Evolutionary conservation across 2,113 vertebrate species (phyloP), one percentile per base, ranked within the genome.

Genomic region (Pachyramphus minor): DNA sequence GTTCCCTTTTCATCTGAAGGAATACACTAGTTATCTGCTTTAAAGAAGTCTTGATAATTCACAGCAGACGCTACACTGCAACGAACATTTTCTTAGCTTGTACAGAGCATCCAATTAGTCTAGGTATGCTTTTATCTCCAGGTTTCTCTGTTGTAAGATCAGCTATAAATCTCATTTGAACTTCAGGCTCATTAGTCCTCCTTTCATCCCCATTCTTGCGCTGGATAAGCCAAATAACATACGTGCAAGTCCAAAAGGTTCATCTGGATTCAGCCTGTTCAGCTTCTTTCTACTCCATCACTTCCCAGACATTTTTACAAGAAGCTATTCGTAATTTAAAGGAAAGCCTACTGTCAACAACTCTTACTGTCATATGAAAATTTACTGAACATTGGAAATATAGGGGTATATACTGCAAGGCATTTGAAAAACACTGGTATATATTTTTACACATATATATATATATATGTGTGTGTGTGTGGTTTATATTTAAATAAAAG

Each of bases 111-210:
- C 90, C 84, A 97, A 76, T 96, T 94, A 97, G 73, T 62, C 41
- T 71, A 87, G 82, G 56, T 86, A 95, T 92, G 93, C 93, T 96
- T 96, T 96, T 92, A 95, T 97, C 81, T 96, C 44, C 73, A 87
- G 45, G 20, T 93, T 95, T 76, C 71, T 80, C 82, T 81, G 62
- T 50, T 87, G 85, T 87, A 93, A 86, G 83, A 93, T 93, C 85
- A 84, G 59, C 63, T 87, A 87, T 95, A 97, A 97, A 97, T 95
- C 93, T 87, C 71, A 87, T 90, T 95, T 95, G 50, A 77, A 84
- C 80, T 90, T 58, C 64, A 94, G 91, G 63, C 77, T 95, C 90
- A 95, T 97, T 94, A 96, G 69, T 80, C 76, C 84, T 89, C 45
- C 81, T 96, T 92, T 95, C 83, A 89, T 83, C 59, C 67, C 39